Base-by-base conservation (phyloP, 2,113 vertebrate genomes). In the Corydoras sp. region DNA sequence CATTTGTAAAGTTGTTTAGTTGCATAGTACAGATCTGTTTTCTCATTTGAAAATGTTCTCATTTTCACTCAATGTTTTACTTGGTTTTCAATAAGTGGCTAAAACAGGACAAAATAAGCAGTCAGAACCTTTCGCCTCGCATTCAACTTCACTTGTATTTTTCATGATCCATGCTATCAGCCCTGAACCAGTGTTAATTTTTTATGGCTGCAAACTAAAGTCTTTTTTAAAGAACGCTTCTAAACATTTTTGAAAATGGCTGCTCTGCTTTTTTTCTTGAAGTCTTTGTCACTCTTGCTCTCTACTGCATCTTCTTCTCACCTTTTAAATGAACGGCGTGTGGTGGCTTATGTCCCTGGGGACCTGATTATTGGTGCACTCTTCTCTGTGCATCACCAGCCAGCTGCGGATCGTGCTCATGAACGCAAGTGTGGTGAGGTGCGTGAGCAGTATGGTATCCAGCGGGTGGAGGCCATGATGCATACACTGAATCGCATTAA, bases 331-430 rank as follows among this genome's bases (percentile, higher is more conserved):
- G 96, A 99, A 80, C 90, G 96, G 71, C 88, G 96, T 30, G 95
- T 99, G 79, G 95, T 99, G 71, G 93, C 97, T 54, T 92, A 98
- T 75, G 91, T 95, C 76, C 89, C 95, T 0, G 97, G 97, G 8
- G 96, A 99, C 90, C 91, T 99, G 84, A 94, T 99, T 73, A 98
- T 99, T 14, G 97, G 97, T 73, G 97, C 97, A 7, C 83, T 99
- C 31, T 99, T 99, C 85, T 99, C 97, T 0, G 94, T 99, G 68
- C 97, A 99, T 82, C 97, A 99, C 78, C 97, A 99, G 80, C 97
- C 97, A 12, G 90, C 92, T 0, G 97, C 97, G 30, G 97, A 99
- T 85, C 98, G 98, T 79, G 97, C 98, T 69, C 96, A 98, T 0
- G 97, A 99, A 82, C 92, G 97, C 54, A 98, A 98, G 82, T 99